Evolutionary conservation across 2,888 invertebrate genomes (phyloP), one percentile per base, ranked within the genome.

Genomic region (Ormyrus pomaceus): DNA sequence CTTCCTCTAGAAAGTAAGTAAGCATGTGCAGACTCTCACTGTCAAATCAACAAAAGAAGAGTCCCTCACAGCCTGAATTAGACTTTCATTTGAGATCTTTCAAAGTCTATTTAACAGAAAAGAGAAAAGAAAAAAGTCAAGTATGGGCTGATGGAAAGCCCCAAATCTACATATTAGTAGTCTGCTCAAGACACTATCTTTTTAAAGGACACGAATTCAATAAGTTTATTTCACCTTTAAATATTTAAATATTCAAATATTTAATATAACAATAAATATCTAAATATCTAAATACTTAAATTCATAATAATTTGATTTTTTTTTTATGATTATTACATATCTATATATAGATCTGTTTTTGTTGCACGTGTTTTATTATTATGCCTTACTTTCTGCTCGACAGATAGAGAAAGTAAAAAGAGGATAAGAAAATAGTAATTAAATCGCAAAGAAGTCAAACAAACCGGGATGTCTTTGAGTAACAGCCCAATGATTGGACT

Each of bases 81-180:
- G 84, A 86, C 85, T 86, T 87, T 85, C 82, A 83, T 82, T 86
- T 83, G 86, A 88, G 87, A 88, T 87, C 86, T 87, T 85, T 83
- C 61, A 70, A 69, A 76, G 76, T 83, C 81, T 84, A 83, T 82
- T 82, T 83, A 76, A 19, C 84, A 84, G 80, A 79, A 84, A 82
- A 71, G 59, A 10, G 34, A 77, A 55, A 34, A 56, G 66, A 50
- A 75, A 75, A 61, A 51, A 56, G 55, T 34, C 11, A 48, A 58
- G 9, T 11, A 61, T 72, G 72, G 75, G 72, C 71, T 13, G 13
- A 72, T 78, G 66, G 61, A 85, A 82, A 78, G 83, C 84, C 81
- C 84, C 76, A 84, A 83, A 82, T 80, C 80, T 80, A 74, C 51
- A 45, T 61, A 80, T 68, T 65, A 53, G 76, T 62, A 68, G 72